Base-by-base conservation (phyloP, 2,113 vertebrate species). In the Dromaius novaehollandiae region DNA sequence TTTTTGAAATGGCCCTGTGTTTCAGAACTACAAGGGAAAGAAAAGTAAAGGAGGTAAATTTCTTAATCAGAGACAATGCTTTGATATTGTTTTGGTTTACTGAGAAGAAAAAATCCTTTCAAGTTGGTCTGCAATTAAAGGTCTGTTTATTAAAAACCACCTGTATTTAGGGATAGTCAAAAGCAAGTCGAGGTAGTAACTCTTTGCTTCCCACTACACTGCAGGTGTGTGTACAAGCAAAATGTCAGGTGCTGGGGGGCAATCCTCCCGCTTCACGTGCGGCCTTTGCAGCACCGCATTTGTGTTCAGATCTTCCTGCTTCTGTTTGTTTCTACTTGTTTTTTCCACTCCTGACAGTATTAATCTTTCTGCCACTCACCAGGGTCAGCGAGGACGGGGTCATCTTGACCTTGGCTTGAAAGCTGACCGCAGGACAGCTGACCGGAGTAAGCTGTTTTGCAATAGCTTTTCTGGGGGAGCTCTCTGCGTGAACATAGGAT, bases 401-500 rank as follows among this genome's bases (percentile, higher is more conserved):
- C 88, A 71, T 30, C 48, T 68, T 22, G 71, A 75, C 93, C 94
- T 53, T 71, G 90, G 77, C 88, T 84, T 2, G 1, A 81, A 4
- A 7, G 71, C 61, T 71, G 56, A 58, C n/a, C 0, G 0, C 42
- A 0, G 15, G 61, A 13, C 20, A 25, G 40, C 42, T 2, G 13
- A 34, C 11, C 17, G 66, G 19, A 22, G 40, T 2, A 16, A 70
- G 68, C 26, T 55, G 14, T 60, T 91, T 79, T 82, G 85, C 74
- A 65, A 7, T 61, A n/a, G 42, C 42, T 79, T 46, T 48, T n/a
- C 53, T 38, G 32, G 74, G 56, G 77, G 6, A 19, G 25, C 38
- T 42, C 32, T 75, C 53, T 40, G 25, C 50, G 68, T 64, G 51
- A 51, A 9, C 44, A 22, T 17, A 20, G 40, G 9, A 36, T 38